Evolutionary conservation across 2,888 invertebrate genomes (phyloP).

Genomic region (Andrena hattorfiana): DNA sequence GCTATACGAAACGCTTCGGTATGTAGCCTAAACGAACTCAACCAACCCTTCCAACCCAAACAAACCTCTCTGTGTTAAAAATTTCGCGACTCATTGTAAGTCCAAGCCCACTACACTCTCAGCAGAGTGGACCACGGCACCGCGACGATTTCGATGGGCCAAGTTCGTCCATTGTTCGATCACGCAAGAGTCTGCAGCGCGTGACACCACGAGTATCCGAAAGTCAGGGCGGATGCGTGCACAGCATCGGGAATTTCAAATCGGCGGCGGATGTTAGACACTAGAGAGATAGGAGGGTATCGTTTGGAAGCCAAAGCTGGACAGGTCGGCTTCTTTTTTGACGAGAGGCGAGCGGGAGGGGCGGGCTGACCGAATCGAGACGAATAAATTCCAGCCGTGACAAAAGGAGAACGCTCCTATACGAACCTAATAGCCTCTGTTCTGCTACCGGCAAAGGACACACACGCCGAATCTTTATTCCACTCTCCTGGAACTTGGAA

Average conservation of each 20-base stretch:
- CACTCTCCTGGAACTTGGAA: conserved; percentile 65
- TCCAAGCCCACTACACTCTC: no score
- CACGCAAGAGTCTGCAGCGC: conserved; percentile 15
- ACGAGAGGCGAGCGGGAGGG: conserved; percentile 70
- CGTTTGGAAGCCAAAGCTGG: conserved; percentile 56
- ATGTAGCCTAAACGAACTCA: no score
- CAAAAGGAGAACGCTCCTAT: conserved; percentile 75
- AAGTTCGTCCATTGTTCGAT: conserved; percentile 19
- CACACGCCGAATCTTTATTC: conserved; percentile 68
- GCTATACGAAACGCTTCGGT: no score
- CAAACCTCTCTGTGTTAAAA: no score
- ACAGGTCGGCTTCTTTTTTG: conserved; percentile 76
- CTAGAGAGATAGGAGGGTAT: conserved; percentile 50
- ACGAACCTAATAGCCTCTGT: conserved; percentile 74
- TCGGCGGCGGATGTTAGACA: conserved; percentile 61
- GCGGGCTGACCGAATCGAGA: conserved; percentile 68
- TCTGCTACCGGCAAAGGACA: conserved; percentile 63
- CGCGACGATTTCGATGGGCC: not conserved
- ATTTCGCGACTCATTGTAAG: no score
- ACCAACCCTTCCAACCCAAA: no score
- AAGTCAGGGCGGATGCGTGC: conserved; percentile 37
- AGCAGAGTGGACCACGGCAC: no score
- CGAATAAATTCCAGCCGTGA: conserved; percentile 75
- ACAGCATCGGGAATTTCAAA: conserved; percentile 66
- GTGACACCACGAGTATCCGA: conserved; percentile 39